Evolutionary conservation across 2,888 invertebrate species (phyloP).

Genomic region (Ichneumon xanthorius): DNA sequence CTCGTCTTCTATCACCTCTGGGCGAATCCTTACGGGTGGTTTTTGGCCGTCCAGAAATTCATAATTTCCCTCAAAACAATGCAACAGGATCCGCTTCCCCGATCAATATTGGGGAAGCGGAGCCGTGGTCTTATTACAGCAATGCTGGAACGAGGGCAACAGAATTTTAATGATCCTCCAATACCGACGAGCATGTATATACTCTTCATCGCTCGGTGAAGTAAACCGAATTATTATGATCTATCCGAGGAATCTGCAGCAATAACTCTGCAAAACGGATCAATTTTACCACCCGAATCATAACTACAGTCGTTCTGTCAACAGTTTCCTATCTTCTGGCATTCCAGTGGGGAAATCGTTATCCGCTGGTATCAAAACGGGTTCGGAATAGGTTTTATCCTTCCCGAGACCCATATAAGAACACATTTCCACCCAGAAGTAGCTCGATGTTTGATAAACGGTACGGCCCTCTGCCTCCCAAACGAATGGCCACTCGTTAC

Average conservation of each 20-base stretch:
- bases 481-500: not conserved
- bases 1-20: constrained; percentile 10
- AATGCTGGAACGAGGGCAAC: constrained; percentile 11
- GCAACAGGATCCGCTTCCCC: not conserved
- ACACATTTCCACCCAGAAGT: not conserved
- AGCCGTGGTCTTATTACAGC: not conserved
- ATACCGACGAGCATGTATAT: not conserved
- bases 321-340: constrained; percentile 2
- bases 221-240: not conserved
- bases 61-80: constrained; percentile 37
- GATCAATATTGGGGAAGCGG: constrained; percentile 1
- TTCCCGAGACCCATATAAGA: not conserved
- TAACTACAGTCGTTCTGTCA: not conserved
- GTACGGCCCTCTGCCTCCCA: not conserved
- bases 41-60: constrained; percentile 4
- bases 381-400: not conserved
- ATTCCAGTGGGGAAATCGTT: not conserved
- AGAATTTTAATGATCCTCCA: constrained; percentile 38
- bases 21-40: not conserved
- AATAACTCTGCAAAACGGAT: not conserved
- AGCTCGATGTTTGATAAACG: not conserved
- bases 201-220: not conserved
- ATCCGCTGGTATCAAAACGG: not conserved
- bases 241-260: not conserved
- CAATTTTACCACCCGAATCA: not conserved